Percentiles rank a stretch among this genome's conserved stretches.
Evolutionary conservation across 2,797 vertebrate species (phyloP).

Genomic region (Sebastiscus albofasciatus): DNA sequence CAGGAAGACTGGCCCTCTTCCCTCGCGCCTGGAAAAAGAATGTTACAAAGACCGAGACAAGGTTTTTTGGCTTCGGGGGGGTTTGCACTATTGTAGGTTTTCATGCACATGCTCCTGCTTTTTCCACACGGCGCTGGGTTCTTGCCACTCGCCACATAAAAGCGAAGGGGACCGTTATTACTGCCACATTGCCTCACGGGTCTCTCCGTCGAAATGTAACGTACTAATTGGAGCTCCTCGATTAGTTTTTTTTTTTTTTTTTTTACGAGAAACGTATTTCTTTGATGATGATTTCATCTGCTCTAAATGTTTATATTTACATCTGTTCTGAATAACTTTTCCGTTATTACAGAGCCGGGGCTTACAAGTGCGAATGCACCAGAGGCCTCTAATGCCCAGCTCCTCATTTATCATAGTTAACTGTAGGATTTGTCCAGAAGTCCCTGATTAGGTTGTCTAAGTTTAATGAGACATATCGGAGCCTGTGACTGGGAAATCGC

Average conservation of each 20-base stretch:
- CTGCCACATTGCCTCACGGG: constrained; percentile 59
- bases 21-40: constrained; percentile 70
- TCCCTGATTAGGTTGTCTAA: constrained; percentile 65
- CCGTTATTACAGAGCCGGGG: background rate
- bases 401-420: constrained; percentile 71
- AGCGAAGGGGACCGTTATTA: constrained; percentile 54
- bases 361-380: background rate
- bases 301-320: constrained; percentile 66
- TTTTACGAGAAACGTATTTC: constrained; percentile 44
- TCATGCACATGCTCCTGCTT: constrained; percentile 58
- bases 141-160: constrained; percentile 65
- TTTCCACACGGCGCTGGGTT: constrained; percentile 52
- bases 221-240: constrained; percentile 53
- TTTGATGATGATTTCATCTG: constrained; percentile 62
- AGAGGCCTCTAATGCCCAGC: background rate
- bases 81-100: constrained; percentile 42
- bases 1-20: constrained; percentile 71
- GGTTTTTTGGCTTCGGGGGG: constrained; percentile 24
- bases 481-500: constrained; percentile 49
- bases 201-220: constrained; percentile 34
- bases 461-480: constrained; percentile 70
- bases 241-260: constrained; percentile 15
- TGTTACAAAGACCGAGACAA: constrained; percentile 53
- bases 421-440: constrained; percentile 52
- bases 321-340: constrained; percentile 50